Evolutionary conservation across 1,140 invertebrate species (phyloP).

Genomic region (Bilobella aurantiaca): DNA sequence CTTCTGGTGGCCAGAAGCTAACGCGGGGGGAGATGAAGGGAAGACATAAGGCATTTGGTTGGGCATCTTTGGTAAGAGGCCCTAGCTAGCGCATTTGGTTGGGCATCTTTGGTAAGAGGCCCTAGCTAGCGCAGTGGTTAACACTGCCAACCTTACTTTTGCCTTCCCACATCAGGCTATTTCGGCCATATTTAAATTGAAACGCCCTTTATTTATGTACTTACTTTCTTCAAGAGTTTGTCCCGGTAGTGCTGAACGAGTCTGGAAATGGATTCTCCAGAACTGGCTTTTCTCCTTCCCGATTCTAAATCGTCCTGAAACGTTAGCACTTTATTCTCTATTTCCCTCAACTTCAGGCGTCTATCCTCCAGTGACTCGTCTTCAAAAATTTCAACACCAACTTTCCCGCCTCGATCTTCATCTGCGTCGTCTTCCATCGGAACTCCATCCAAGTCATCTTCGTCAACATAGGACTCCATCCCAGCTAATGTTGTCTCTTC

Average conservation of each 20-base stretch:
- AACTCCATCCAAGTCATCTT: conserved; percentile 36
- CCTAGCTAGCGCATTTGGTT: no score
- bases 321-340: conserved; percentile 87
- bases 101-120: no score
- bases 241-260: conserved; percentile 75
- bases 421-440: conserved; percentile 35
- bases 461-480: conserved; percentile 11
- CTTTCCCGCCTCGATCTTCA: conserved; percentile 2
- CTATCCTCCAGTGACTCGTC: conserved; percentile 58
- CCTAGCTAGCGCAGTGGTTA: no score
- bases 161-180: no score
- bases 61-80: no score
- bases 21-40: no score
- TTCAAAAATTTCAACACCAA: conserved; percentile 15
- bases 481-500: conserved; percentile 23
- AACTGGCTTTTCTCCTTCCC: conserved; percentile 62
- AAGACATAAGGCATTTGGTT: no score
- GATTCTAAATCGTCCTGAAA: conserved; percentile 93
- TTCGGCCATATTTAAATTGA: no score
- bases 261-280: conserved; percentile 57
- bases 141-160: no score
- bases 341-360: conserved; percentile 73
- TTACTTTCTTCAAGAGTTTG: conserved; percentile 73
- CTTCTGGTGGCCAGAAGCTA: no score
- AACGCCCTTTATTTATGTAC: neutral